Percentiles rank a stretch among this genome's conserved stretches.
phyloP scores from a whole-genome alignment of 2,113 vertebrate species.

The Cyphomyrus discorhynchus region DNA sequence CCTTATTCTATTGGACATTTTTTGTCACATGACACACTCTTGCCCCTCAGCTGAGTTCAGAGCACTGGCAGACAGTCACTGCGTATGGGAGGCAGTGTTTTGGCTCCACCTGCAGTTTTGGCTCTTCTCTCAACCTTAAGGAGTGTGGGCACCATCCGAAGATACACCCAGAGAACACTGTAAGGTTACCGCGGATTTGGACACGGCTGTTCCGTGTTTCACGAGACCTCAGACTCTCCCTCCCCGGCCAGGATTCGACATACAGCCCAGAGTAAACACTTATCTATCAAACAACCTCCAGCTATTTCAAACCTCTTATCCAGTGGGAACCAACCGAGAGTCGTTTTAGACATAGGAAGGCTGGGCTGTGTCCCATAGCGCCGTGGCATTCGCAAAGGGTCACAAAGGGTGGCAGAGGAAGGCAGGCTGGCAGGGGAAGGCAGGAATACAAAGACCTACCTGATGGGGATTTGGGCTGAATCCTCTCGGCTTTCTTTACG shows the following conservation, averaged over 20 bases:
- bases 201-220: background rate
- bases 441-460: constrained; percentile 65
- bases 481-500: constrained; percentile 41
- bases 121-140: background rate
- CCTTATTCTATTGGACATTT: background rate
- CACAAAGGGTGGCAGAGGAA: constrained; percentile 34
- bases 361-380: background rate
- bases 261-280: constrained; percentile 28
- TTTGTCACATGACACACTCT: background rate
- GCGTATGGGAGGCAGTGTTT: constrained; percentile 30
- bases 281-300: constrained; percentile 39
- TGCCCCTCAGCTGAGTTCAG: background rate
- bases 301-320: background rate
- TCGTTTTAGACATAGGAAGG: background rate
- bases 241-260: constrained; percentile 10
- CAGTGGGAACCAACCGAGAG: constrained; percentile 46
- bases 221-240: background rate
- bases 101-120: background rate
- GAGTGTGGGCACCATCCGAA: background rate
- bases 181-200: background rate
- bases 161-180: background rate
- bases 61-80: constrained; percentile 23
- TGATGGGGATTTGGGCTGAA: constrained; percentile 47
- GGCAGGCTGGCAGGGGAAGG: constrained; percentile 45
- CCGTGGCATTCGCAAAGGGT: constrained; percentile 32